Evolutionary conservation across 1,140 invertebrate genomes (phyloP), one percentile per base, ranked within the genome.

Genomic region (Apocrypta bakeri): DNA sequence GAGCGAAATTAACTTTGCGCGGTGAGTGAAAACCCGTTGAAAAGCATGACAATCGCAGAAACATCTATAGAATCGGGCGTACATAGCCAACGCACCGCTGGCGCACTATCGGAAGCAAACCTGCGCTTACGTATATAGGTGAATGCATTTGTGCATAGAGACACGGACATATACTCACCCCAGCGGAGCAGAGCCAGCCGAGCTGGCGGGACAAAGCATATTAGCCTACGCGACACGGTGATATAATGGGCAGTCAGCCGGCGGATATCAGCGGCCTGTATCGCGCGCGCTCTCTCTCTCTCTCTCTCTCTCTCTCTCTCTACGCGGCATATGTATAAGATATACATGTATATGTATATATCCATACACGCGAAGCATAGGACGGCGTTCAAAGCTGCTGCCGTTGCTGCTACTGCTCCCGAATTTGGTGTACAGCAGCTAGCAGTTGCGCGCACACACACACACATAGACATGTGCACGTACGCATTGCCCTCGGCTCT

Each of bases 241-340:
- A 79, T 79, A 79, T 79, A 79, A 79, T 79, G 77, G 77, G 77
- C 77, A 31, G 64, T 79, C 77, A 31, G 37, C 25, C 77, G 77
- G 37, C 77, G 77, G 77, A 69, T 71, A 79, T 79, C 77, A 40
- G 76, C 33, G 33, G 33, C 31, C 33, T 56, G 21, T 56, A 56
- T 56, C 48, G 14, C 48, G 21, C 48, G 14, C 42, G 14, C 42
- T 48, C 42, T 48, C 42, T 48, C 42, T 14, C 42, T 48, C 42
- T 48, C 2, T 9, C 1, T 4, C 0, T 27, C 74, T 25, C 33
- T 4, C 33, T n/a, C 56, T 21, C 25, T 9, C 27, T 21, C 29
- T 37, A 25, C 72, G 37, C 8, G 25, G 27, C 12, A 6, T 31
- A 33, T 25, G 69, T 25, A 72, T 40, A 72, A 72, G 27, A 9